phyloP scores from a whole-genome alignment of 1,140 invertebrate species.

The Aphidius gifuensis region DNA sequence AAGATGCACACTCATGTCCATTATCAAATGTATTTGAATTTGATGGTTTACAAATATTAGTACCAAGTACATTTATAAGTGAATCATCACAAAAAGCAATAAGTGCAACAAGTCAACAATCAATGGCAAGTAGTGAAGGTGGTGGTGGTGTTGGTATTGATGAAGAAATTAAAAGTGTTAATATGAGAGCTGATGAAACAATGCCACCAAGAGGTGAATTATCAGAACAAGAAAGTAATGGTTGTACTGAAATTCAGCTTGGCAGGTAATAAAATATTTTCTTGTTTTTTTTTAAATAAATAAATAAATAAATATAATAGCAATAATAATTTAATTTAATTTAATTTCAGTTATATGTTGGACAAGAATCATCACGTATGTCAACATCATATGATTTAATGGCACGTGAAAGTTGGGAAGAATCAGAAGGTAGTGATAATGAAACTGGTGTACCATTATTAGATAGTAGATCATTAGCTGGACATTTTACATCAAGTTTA shows the following conservation, averaged over 20 bases:
- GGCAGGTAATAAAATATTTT: slow-evolving; percentile 55
- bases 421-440: slow-evolving; percentile 64
- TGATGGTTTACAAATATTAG: slow-evolving; percentile 52
- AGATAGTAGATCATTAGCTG: slow-evolving; percentile 51
- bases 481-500: slow-evolving; percentile 51
- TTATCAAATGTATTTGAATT: slow-evolving; percentile 53
- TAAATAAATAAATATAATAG: slow-evolving; percentile 6
- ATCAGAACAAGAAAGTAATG: slow-evolving; percentile 79
- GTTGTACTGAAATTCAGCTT: slow-evolving; percentile 63
- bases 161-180: slow-evolving; percentile 61
- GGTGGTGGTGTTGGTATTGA: slow-evolving; percentile 54
- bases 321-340: no score
- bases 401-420: slow-evolving; percentile 65
- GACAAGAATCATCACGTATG: slow-evolving; percentile 57
- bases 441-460: slow-evolving; percentile 50
- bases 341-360: slow-evolving; percentile 56
- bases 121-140: slow-evolving; percentile 54
- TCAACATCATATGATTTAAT: slow-evolving; percentile 66
- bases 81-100: slow-evolving; percentile 54
- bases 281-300: slow-evolving; percentile 16
- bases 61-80: slow-evolving; percentile 53
- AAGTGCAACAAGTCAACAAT: slow-evolving; percentile 52
- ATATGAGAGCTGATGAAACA: slow-evolving; percentile 77
- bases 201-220: slow-evolving; percentile 81
- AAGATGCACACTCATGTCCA: slow-evolving; percentile 52